Evolutionary conservation across 1,140 invertebrate species (phyloP).

Genomic region (Sesamia nonagrioides): DNA sequence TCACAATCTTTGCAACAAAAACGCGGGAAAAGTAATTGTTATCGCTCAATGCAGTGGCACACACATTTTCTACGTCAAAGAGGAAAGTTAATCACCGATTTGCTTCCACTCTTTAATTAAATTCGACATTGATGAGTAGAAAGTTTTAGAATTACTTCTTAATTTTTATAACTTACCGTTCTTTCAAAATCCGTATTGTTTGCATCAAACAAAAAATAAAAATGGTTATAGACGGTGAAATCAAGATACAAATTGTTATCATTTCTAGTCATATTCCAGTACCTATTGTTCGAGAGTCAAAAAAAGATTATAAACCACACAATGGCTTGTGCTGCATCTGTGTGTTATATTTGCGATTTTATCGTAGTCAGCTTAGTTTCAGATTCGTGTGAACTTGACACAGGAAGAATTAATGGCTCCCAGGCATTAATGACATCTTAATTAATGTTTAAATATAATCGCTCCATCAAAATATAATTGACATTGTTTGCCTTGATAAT

Average conservation of each 20-base stretch:
- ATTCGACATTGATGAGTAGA: conserved; percentile 66
- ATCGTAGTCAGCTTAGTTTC: conserved; percentile 42
- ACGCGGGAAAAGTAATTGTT: conserved; percentile 76
- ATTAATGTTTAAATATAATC: conserved; percentile 8
- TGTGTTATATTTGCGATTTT: conserved; percentile 13
- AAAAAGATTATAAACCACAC: conserved; percentile 8
- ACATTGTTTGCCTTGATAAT: background rate
- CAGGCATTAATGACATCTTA: conserved; percentile 19
- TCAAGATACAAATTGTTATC: conserved; percentile 32
- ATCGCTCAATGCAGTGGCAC: conserved; percentile 63
- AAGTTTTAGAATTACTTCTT: conserved; percentile 46
- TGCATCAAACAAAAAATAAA: conserved; percentile 52
- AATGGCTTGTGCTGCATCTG: conserved; percentile 8
- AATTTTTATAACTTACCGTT: conserved; percentile 58
- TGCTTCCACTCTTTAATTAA: conserved; percentile 70
- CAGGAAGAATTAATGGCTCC: conserved; percentile 40
- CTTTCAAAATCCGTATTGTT: conserved; percentile 54
- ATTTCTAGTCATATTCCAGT: conserved; percentile 24
- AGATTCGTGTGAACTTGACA: conserved; percentile 71
- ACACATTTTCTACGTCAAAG: conserved; percentile 74
- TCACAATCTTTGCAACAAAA: conserved; percentile 71
- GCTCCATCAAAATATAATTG: background rate
- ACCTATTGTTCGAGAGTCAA: conserved; percentile 18
- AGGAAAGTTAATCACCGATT: conserved; percentile 81
- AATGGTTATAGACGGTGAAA: conserved; percentile 40